These are phyloP conservation scores for Cepphus grylle DNA, from an alignment of 2,113 vertebrate species.

Conservation along the genomic window DNA sequence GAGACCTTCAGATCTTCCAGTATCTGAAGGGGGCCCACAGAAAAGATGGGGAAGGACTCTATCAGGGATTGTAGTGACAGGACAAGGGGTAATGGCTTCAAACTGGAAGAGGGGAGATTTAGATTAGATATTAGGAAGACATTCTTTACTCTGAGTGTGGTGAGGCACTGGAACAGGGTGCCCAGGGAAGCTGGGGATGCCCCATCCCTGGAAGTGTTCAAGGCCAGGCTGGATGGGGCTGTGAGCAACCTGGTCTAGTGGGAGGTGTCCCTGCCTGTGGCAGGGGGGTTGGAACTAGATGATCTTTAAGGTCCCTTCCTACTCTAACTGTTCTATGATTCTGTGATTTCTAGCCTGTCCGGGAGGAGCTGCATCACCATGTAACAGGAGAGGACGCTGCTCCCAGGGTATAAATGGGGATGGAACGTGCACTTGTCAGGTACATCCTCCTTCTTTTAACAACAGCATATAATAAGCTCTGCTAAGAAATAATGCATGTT, in stretches of 20 bases:
- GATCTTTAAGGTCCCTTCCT: not conserved
- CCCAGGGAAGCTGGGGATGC: too few species aligned
- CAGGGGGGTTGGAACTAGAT: not conserved
- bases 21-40: too few species aligned
- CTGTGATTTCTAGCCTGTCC: constrained; percentile 81
- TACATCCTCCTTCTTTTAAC: constrained; percentile 20
- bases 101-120: too few species aligned
- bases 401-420: constrained; percentile 83
- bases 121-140: too few species aligned
- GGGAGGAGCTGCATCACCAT: constrained; percentile 72
- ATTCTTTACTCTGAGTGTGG: too few species aligned
- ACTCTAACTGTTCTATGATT: not conserved
- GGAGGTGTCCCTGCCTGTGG: not conserved
- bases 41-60: too few species aligned
- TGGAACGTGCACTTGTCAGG: constrained; percentile 86
- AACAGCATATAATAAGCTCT: not conserved
- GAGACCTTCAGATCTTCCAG: too few species aligned
- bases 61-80: too few species aligned
- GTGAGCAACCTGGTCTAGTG: not conserved
- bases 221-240: too few species aligned
- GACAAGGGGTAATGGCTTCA: too few species aligned
- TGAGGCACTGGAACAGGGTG: too few species aligned
- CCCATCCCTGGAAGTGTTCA: too few species aligned
- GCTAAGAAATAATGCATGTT: not conserved
- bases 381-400: constrained; percentile 79